These are phyloP conservation scores for Lanius ludovicianus DNA, from an alignment of 2,113 vertebrate genomes.

Conservation along the genomic window DNA sequence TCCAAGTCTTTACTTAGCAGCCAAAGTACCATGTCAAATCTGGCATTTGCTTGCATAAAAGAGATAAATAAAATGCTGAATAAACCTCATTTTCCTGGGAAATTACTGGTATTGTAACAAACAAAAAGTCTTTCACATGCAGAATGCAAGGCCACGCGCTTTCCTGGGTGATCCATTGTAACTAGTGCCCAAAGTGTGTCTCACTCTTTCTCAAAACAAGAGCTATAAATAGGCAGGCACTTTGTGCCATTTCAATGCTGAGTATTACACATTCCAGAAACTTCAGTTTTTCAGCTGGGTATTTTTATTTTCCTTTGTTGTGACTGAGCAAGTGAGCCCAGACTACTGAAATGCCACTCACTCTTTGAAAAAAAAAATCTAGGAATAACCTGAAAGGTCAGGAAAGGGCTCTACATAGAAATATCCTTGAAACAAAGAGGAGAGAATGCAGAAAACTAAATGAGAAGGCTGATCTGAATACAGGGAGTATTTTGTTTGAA, in stretches of 20 bases:
- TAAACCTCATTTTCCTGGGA: not conserved
- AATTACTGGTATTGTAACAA: constrained; percentile 24
- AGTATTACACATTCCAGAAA: constrained; percentile 36
- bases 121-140: not conserved
- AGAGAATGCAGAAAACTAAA: not conserved
- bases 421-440: not conserved
- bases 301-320: constrained; percentile 46
- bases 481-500: not conserved
- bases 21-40: not conserved
- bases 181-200: not conserved
- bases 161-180: constrained; percentile 43
- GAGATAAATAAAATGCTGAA: not conserved
- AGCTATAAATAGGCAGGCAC: constrained; percentile 21
- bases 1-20: not conserved
- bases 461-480: not conserved
- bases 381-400: not conserved
- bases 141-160: not conserved
- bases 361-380: not conserved
- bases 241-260: constrained; percentile 31
- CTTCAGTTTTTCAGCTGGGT: constrained; percentile 1
- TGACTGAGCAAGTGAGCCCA: not conserved
- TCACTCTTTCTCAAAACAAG: constrained; percentile 36
- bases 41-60: not conserved
- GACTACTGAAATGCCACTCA: not conserved
- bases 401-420: not conserved